Percentiles rank a stretch among this genome's conserved stretches.
These are phyloP conservation scores for Brachyopa scutellaris DNA, from an alignment of 2,888 invertebrate genomes.

Conservation along the genomic window DNA sequence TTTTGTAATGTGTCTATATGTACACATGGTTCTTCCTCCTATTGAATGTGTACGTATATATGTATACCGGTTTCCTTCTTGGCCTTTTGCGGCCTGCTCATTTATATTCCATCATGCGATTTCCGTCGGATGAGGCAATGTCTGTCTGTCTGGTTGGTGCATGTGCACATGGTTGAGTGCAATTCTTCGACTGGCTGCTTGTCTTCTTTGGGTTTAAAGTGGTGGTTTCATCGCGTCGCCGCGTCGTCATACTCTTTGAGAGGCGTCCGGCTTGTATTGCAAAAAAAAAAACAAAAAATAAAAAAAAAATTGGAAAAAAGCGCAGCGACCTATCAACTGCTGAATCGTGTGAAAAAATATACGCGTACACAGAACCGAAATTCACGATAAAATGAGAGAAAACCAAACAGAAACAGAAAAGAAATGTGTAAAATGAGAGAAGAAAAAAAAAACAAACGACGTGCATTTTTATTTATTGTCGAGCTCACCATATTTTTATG, in stretches of 20 bases:
- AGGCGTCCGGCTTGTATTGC: slow-evolving; percentile 44
- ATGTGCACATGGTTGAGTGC: slow-evolving; percentile 68
- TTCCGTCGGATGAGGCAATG: slow-evolving; percentile 72
- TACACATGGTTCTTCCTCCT: slow-evolving; percentile 30
- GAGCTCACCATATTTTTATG: slow-evolving; percentile 48
- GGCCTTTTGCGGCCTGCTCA: slow-evolving; percentile 71
- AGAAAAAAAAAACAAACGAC: slow-evolving; percentile 17
- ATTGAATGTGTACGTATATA: slow-evolving; percentile 1
- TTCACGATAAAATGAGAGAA: slow-evolving; percentile 45
- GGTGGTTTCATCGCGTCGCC: slow-evolving; percentile 41
- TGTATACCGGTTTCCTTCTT: slow-evolving; percentile 64
- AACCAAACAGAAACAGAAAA: not conserved
- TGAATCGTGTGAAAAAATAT: slow-evolving; percentile 67
- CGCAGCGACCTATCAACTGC: slow-evolving; percentile 43
- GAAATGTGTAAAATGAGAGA: slow-evolving; percentile 41
- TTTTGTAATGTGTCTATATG: not conserved
- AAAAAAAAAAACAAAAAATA: slow-evolving; percentile 12
- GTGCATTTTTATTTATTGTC: slow-evolving; percentile 41
- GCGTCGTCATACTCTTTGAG: slow-evolving; percentile 31
- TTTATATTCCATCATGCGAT: slow-evolving; percentile 72
- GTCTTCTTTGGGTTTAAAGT: slow-evolving; percentile 49
- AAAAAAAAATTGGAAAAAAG: slow-evolving; percentile 20
- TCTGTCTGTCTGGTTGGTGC: slow-evolving; percentile 61
- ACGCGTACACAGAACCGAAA: slow-evolving; percentile 43
- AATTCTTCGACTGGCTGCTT: slow-evolving; percentile 39